Evolutionary conservation across 2,113 vertebrate genomes (phyloP).

Genomic region (Cololabis saira): DNA sequence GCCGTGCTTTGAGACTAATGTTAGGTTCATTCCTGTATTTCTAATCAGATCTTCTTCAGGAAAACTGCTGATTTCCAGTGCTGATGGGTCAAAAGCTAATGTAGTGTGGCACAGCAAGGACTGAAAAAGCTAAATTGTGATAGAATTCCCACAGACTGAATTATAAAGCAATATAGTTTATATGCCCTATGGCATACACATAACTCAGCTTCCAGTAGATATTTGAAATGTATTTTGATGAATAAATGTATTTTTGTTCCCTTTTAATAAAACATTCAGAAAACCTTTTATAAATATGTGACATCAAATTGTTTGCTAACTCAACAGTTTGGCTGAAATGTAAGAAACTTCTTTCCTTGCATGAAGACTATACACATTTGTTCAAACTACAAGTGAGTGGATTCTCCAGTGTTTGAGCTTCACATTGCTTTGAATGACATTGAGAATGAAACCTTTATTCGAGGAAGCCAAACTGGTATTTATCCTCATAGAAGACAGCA

Average conservation of each 20-base stretch:
- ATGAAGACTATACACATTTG: neutral
- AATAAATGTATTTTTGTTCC: neutral
- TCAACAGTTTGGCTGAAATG: too few species aligned
- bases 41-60: constrained; percentile 1
- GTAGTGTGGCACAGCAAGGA: neutral
- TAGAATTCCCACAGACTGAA: constrained; percentile 19
- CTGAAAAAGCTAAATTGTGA: constrained; percentile 14
- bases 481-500: constrained; percentile 28
- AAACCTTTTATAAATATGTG: neutral
- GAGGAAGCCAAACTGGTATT: constrained; percentile 42
- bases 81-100: constrained; percentile 11
- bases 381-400: neutral
- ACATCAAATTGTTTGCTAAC: too few species aligned
- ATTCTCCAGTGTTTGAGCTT: constrained; percentile 9
- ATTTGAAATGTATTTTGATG: neutral
- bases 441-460: neutral
- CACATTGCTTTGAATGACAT: constrained; percentile 8
- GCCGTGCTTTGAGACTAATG: neutral
- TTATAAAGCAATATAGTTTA: constrained; percentile 23
- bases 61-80: constrained; percentile 12
- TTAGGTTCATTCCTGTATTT: neutral
- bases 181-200: neutral
- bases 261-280: neutral
- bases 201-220: neutral
- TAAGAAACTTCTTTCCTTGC: too few species aligned